A percentile compares a stretch with the other conserved stretches of the same genome.
Evolutionary conservation across 2,888 invertebrate genomes (phyloP).

Genomic region (Drosophila niveifrons): DNA sequence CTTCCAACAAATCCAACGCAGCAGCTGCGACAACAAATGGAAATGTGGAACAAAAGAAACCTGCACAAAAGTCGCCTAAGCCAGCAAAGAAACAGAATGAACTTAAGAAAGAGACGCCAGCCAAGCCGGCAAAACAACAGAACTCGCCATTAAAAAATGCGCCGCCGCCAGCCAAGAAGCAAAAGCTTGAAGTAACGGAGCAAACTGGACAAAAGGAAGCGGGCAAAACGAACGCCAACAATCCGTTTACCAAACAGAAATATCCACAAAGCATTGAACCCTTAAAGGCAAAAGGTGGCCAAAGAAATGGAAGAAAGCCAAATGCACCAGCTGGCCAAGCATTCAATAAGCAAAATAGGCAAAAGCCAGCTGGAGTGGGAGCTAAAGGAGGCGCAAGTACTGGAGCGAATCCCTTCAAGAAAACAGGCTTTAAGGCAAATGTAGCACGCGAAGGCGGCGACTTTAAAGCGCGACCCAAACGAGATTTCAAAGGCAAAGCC

Average conservation of each 20-base stretch:
- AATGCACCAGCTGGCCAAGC: constrained; percentile 16
- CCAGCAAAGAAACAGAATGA: constrained; percentile 1
- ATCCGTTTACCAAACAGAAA: constrained; percentile 40
- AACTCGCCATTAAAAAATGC: background rate
- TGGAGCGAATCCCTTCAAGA: constrained; percentile 64
- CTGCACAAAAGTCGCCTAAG: background rate
- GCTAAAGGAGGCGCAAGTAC: constrained; percentile 32
- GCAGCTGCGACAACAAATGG: background rate
- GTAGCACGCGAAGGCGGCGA: constrained; percentile 7
- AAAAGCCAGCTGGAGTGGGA: background rate
- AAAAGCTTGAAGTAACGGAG: constrained; percentile 3
- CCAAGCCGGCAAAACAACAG: background rate
- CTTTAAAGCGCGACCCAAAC: constrained; percentile 55
- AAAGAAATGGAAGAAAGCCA: background rate
- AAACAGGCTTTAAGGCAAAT: constrained; percentile 7
- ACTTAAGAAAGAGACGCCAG: background rate
- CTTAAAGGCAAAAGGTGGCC: background rate
- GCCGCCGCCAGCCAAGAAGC: constrained; percentile 12
- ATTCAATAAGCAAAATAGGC: background rate
- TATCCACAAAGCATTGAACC: constrained; percentile 6
- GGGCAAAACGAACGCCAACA: constrained; percentile 23
- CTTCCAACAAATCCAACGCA: background rate
- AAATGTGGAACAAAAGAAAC: background rate
- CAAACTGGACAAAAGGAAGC: constrained; percentile 3
- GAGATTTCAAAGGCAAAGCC: constrained; percentile 59